phyloP scores from a whole-genome alignment of 2,113 vertebrate genomes.

The Sylvietta virens region DNA sequence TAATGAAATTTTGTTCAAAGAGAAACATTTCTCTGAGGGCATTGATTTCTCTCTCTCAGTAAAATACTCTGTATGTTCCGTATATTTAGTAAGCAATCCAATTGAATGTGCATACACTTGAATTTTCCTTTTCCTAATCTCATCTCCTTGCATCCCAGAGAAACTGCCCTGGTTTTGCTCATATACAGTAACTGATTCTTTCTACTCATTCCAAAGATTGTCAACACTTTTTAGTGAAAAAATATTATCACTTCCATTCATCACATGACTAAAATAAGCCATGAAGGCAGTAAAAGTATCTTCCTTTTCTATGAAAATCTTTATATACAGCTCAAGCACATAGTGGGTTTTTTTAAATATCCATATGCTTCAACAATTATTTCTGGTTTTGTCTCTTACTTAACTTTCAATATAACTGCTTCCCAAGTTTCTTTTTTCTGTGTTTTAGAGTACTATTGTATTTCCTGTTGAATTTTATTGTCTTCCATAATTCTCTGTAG shows the following conservation, averaged over 20 bases:
- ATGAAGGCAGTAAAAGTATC: neutral
- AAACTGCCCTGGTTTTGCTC: neutral
- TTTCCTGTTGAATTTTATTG: neutral
- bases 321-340: neutral
- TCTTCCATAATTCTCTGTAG: neutral
- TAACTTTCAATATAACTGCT: neutral
- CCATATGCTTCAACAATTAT: neutral
- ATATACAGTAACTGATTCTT: neutral
- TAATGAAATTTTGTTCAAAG: neutral
- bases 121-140: neutral
- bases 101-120: neutral
- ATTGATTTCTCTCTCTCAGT: neutral
- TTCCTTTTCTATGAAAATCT: neutral
- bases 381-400: neutral
- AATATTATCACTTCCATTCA: neutral
- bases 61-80: neutral
- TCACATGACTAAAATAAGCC: neutral
- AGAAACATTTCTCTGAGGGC: neutral
- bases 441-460: neutral
- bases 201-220: neutral
- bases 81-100: neutral
- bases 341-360: neutral
- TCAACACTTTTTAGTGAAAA: neutral
- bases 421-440: neutral
- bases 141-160: neutral